Percentiles rank a stretch among this genome's conserved stretches.
Evolutionary conservation across 2,797 vertebrate species (phyloP).

Genomic region (Poeciliopsis presidionis): DNA sequence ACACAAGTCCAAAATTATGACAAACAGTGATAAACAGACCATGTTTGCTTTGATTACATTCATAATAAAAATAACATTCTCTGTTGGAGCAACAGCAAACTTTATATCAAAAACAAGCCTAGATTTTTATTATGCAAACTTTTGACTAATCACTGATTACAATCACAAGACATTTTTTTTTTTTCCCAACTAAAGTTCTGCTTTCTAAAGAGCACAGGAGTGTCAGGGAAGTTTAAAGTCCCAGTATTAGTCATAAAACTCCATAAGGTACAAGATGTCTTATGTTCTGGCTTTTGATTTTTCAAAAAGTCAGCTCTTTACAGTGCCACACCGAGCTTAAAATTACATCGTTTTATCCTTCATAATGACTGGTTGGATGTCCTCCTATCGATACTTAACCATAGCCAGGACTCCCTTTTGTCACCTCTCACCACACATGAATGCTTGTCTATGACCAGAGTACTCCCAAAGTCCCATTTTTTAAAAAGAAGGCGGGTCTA

Average conservation of each 20-base stretch:
- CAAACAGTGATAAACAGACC: not conserved
- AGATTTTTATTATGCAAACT: constrained; percentile 24
- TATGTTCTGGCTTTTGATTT: not conserved
- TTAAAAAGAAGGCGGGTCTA: not conserved
- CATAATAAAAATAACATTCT: constrained; percentile 26
- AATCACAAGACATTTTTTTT: not conserved
- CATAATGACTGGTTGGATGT: not conserved
- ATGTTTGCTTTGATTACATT: constrained; percentile 43
- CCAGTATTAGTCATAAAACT: not conserved
- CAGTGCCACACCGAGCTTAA: constrained; percentile 5
- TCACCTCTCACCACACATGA: not conserved
- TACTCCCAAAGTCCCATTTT: not conserved
- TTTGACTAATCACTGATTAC: constrained; percentile 33
- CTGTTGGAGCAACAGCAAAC: constrained; percentile 9
- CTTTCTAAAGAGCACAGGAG: constrained; percentile 1
- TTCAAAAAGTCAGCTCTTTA: constrained; percentile 22
- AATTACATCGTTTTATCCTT: not conserved
- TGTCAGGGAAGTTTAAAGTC: not conserved
- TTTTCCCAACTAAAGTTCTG: not conserved
- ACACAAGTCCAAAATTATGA: constrained; percentile 38
- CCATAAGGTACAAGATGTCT: not conserved
- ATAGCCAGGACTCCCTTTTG: not conserved
- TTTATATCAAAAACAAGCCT: constrained; percentile 19
- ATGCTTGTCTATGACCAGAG: not conserved
- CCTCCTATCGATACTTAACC: not conserved